Evolutionary conservation across 1,140 invertebrate genomes (phyloP).

Genomic region (Ruditapes philippinarum): DNA sequence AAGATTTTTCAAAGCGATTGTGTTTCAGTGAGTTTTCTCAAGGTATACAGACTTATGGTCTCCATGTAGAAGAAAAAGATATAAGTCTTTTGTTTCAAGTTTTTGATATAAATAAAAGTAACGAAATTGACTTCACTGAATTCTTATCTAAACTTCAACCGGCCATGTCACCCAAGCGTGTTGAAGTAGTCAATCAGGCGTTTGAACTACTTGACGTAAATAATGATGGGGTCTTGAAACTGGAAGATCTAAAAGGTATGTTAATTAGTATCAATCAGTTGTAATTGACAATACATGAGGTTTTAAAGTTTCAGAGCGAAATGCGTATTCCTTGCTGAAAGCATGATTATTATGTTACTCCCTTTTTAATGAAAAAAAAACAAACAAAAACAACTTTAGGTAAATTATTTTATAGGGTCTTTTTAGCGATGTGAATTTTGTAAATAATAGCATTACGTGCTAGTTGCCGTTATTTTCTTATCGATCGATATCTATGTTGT

Average conservation of each 20-base stretch:
- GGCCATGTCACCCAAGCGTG: conserved; percentile 92
- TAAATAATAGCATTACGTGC: no score
- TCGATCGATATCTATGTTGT: no score
- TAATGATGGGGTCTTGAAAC: conserved; percentile 94
- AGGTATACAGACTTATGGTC: conserved; percentile 73
- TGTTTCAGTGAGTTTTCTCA: conserved; percentile 57
- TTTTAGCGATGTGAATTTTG: no score
- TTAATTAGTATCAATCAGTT: no score
- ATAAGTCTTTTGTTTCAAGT: conserved; percentile 77
- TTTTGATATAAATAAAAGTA: conserved; percentile 78
- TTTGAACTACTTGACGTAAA: conserved; percentile 96
- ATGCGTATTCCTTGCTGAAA: no score
- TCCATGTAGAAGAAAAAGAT: conserved; percentile 71
- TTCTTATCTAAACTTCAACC: conserved; percentile 88
- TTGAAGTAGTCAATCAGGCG: conserved; percentile 92
- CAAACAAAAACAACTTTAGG: no score
- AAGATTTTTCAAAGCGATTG: conserved; percentile 62
- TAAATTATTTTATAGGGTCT: no score
- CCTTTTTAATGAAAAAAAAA: no score
- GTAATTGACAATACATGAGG: no score
- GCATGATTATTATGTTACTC: no score
- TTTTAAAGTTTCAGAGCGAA: no score
- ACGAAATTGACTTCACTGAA: conserved; percentile 81
- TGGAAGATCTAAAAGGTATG: conserved; percentile 93
- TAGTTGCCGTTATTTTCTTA: no score